Evolutionary conservation across 92 coral and sea anemone species (phyloP).

Genomic region (Blastomussa wellsi): DNA sequence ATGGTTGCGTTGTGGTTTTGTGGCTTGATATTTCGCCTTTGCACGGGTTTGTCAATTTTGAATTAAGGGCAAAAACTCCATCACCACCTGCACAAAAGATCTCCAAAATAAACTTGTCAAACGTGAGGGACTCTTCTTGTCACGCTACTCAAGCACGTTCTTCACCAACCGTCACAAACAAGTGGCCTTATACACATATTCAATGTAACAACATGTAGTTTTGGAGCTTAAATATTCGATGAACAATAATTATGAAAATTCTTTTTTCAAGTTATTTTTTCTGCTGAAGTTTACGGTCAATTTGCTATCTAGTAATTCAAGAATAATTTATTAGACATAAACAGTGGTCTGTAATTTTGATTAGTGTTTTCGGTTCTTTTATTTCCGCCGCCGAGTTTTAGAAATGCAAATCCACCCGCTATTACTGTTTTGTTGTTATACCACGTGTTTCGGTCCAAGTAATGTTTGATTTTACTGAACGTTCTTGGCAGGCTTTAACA

Average conservation of each 20-base stretch:
- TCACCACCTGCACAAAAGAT: not conserved
- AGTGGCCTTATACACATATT: not conserved
- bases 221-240: not conserved
- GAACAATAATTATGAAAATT: not conserved
- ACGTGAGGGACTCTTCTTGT: not conserved
- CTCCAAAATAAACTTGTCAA: not conserved
- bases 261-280: too few relatives aligned
- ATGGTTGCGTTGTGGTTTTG: not conserved
- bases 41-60: not conserved
- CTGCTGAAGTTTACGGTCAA: not conserved
- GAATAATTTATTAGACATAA: not conserved
- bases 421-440: not conserved
- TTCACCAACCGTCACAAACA: not conserved
- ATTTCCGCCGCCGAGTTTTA: not conserved
- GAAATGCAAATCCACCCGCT: constrained; percentile 12
- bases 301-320: not conserved
- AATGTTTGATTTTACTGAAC: not conserved
- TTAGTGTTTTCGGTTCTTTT: not conserved
- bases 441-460: not conserved
- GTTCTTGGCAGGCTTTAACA: not conserved
- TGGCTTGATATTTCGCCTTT: not conserved
- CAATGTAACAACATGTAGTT: not conserved
- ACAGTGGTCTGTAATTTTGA: constrained; percentile 12
- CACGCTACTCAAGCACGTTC: not conserved
- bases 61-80: not conserved